Percentiles rank a stretch among this genome's conserved stretches.
Conservation (phyloP, 2,113 vertebrate genomes). For the Lagenorhynchus albirostris region DNA sequence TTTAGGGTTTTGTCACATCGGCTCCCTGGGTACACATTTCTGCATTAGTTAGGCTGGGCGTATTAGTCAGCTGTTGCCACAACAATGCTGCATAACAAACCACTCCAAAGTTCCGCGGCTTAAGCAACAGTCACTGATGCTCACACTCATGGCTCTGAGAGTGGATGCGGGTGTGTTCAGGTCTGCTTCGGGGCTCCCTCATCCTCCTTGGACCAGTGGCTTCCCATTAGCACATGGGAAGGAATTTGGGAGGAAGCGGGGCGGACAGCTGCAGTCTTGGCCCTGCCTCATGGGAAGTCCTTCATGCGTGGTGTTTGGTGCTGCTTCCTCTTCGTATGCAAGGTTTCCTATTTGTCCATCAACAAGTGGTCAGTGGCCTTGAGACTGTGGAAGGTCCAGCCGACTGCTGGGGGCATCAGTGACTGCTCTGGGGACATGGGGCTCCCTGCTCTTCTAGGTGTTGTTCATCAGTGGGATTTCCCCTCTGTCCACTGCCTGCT, state of each 20-base stretch:
- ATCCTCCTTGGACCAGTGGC: not conserved
- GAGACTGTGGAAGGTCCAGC: fast-evolving
- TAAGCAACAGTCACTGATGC: not conserved
- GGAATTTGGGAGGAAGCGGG: not conserved
- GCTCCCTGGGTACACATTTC: not conserved
- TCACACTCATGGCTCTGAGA: not conserved
- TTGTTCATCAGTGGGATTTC: not conserved
- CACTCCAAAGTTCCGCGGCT: not conserved
- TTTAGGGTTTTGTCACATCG: not conserved
- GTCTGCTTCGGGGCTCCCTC: not conserved
- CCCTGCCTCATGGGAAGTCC: fast-evolving
- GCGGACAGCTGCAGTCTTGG: not conserved
- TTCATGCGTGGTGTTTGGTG: fast-evolving
- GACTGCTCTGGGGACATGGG: not conserved
- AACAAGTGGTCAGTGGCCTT: not conserved
- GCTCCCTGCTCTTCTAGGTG: not conserved
- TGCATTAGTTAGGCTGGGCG: not conserved
- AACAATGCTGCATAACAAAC: not conserved
- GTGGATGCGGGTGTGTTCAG: fast-evolving
- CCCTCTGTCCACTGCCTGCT: not conserved
- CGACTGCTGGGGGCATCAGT: not conserved
- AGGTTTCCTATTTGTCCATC: not conserved
- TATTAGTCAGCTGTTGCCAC: not conserved
- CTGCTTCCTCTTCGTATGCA: not conserved
- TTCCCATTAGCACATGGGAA: not conserved